These are phyloP conservation scores for Tinea pellionella DNA, from an alignment of 2,888 invertebrate species.

Conservation along the genomic window DNA sequence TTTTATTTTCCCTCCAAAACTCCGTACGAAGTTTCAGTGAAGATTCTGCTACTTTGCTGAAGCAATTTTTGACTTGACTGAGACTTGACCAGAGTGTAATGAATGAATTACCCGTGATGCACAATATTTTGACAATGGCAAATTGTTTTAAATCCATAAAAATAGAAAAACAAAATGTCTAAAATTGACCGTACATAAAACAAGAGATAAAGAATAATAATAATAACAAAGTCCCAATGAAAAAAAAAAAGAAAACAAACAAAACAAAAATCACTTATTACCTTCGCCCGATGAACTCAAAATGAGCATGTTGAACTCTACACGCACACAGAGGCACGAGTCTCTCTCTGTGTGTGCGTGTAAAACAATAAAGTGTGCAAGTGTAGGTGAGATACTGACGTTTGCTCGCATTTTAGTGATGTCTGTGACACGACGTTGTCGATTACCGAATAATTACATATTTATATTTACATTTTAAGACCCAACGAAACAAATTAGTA, in stretches of 20 bases:
- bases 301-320: background rate
- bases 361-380: constrained; percentile 34
- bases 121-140: too few relatives aligned
- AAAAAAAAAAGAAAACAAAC: background rate
- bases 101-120: too few relatives aligned
- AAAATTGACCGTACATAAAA: background rate
- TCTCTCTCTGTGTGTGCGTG: constrained; percentile 22
- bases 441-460: background rate
- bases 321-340: constrained; percentile 31
- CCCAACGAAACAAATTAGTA: too few relatives aligned
- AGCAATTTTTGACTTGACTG: too few relatives aligned
- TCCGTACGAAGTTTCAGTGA: too few relatives aligned
- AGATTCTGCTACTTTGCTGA: too few relatives aligned
- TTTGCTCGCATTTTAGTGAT: background rate
- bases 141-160: too few relatives aligned
- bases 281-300: constrained; percentile 26
- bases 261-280: constrained; percentile 25
- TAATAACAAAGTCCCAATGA: background rate
- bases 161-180: too few relatives aligned
- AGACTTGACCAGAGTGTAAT: too few relatives aligned
- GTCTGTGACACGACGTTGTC: background rate
- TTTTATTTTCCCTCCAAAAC: too few relatives aligned
- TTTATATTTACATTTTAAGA: too few relatives aligned
- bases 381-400: constrained; percentile 24
- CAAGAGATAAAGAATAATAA: background rate